Evolutionary conservation across 2,888 invertebrate genomes (phyloP), one percentile per base, ranked within the genome.

Genomic region (Deroplatys truncata): DNA sequence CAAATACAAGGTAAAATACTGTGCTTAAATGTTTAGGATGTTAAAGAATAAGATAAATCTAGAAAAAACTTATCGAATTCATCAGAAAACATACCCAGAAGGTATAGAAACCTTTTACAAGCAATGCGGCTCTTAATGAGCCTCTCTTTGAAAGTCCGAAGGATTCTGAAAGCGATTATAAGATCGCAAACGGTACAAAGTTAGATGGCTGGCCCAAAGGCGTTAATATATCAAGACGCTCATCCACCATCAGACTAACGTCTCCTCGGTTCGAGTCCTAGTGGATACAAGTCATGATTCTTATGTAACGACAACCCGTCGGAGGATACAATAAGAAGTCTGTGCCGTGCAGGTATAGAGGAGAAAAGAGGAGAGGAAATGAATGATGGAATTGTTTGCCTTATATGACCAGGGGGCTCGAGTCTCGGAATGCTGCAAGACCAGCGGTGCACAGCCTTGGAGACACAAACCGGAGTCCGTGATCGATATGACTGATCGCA

Each of bases 311-410:
- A 49, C 49, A 49, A 72, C 56, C 16, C 20, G 56, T 56, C 20
- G 15, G 16, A 56, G 56, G 2, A 16, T 56, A 56, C 56, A 72
- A 72, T 20, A 72, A 72, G 20, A 20, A 20, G 56, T 72, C 4
- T 72, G 56, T 72, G 20, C 56, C 4, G 20, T 72, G 56, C 56
- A 72, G 56, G 56, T 72, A 72, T 72, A 72, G 56, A 72, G 20
- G 56, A 72, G 56, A 15, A 56, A 1, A 20, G 56, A 56, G 56
- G 56, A 82, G 86, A 86, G 49, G 86, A 82, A 82, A 86, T 86
- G 86, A 86, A 86, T 82, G 86, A 86, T 86, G 72, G 82, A 82
- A 86, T 85, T 31, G 29, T 28, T 86, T 82, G 56, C 86, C 86
- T 43, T 82, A 82, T 82, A 82, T 86, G 31, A 86, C 56, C 86